Evolutionary conservation across 2,888 invertebrate species (phyloP).

Genomic region (Dendrolimus pini): DNA sequence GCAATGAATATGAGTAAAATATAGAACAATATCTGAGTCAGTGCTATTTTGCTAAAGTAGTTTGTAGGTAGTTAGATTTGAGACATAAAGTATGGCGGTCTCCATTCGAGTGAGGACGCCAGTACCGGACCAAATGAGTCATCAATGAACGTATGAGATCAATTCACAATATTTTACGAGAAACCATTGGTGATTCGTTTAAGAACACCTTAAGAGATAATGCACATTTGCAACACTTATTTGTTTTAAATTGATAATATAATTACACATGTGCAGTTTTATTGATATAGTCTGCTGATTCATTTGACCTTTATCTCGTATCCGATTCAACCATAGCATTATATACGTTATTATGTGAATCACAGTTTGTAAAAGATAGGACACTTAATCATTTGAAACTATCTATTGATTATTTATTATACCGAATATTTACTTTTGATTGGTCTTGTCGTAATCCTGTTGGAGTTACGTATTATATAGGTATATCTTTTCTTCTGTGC

Average conservation of each 20-base stretch:
- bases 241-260: neutral
- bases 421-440: too few species aligned
- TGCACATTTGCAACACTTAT: neutral
- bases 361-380: too few species aligned
- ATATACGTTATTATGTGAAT: too few species aligned
- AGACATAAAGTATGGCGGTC: conserved; percentile 1
- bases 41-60: conserved; percentile 1
- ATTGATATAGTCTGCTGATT: neutral
- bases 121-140: conserved; percentile 19
- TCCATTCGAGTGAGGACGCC: conserved; percentile 13
- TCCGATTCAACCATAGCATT: neutral
- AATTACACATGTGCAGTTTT: neutral
- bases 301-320: neutral
- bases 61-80: conserved; percentile 3
- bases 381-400: too few species aligned
- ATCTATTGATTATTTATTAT: too few species aligned
- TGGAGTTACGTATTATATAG: too few species aligned
- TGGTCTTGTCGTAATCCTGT: too few species aligned
- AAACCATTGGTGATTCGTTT: conserved; percentile 28
- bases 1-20: too few species aligned
- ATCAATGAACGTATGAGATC: conserved; percentile 23
- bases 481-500: too few species aligned
- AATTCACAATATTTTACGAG: conserved; percentile 31
- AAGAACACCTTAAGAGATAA: conserved; percentile 1
- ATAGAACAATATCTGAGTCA: conserved; percentile 9